These are phyloP conservation scores for Noctua janthe DNA, from an alignment of 2,888 invertebrate genomes.

Conservation along the genomic window DNA sequence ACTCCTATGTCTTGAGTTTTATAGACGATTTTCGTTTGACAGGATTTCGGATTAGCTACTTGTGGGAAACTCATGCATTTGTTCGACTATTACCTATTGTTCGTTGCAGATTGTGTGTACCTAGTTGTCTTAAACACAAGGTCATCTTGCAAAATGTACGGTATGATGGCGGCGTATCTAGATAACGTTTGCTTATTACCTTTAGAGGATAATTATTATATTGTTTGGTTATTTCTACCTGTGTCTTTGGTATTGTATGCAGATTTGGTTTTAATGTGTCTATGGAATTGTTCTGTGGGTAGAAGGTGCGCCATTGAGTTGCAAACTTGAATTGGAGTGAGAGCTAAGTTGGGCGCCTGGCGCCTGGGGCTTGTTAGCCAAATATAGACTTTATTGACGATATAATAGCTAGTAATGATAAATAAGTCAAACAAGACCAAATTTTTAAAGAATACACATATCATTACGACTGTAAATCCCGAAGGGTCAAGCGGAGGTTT, in stretches of 20 bases:
- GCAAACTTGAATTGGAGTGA: conserved; percentile 18
- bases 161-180: conserved; percentile 62
- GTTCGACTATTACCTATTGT: conserved; percentile 77
- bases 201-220: conserved; percentile 58
- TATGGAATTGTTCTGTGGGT: conserved; percentile 16
- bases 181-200: conserved; percentile 60
- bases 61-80: conserved; percentile 81
- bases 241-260: conserved; percentile 59
- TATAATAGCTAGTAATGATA: background rate
- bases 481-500: background rate
- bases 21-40: conserved; percentile 63
- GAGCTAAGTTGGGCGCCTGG: conserved; percentile 1
- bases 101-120: conserved; percentile 65
- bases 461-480: background rate
- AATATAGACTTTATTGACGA: background rate
- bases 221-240: conserved; percentile 59
- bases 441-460: background rate
- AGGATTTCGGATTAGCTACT: conserved; percentile 68
- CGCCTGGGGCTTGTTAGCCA: background rate
- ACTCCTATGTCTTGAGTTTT: conserved; percentile 53
- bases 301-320: conserved; percentile 27
- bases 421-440: too few species aligned
- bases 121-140: conserved; percentile 72
- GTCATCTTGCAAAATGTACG: conserved; percentile 73
- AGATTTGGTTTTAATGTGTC: conserved; percentile 43